A percentile compares a stretch with the other conserved stretches of the same genome.
phyloP scores from a whole-genome alignment of 2,888 invertebrate genomes.

The Campoplex nolae region DNA sequence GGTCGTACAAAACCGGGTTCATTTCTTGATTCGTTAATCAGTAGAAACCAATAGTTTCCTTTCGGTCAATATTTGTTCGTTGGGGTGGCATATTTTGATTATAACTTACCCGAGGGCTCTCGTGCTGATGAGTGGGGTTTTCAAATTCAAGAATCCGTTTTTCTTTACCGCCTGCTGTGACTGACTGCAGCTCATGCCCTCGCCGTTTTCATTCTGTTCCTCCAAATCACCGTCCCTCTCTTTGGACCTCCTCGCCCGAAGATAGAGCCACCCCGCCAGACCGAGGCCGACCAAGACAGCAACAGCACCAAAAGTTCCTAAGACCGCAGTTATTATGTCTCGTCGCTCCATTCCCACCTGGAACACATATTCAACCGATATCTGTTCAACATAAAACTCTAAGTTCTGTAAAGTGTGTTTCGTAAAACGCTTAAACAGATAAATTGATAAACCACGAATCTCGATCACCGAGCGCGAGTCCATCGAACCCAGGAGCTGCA shows the following conservation, averaged over 20 bases:
- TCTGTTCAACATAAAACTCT: too few relatives aligned
- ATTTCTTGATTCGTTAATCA: neutral
- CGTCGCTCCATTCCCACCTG: constrained; percentile 90
- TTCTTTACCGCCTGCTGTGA: constrained; percentile 84
- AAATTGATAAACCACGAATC: too few relatives aligned
- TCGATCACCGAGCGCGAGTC: too few relatives aligned
- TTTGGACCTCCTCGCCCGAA: constrained; percentile 87
- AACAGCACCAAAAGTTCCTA: constrained; percentile 87
- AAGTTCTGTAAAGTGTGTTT: too few relatives aligned
- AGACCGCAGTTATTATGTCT: constrained; percentile 88
- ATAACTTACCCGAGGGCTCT: constrained; percentile 90
- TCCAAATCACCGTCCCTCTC: constrained; percentile 86
- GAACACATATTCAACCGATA: constrained; percentile 66
- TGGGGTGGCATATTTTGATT: too few relatives aligned
- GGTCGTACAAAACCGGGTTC: too few relatives aligned
- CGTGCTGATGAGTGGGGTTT: constrained; percentile 91
- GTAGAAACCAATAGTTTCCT: neutral
- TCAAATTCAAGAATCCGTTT: constrained; percentile 90
- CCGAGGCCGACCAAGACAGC: constrained; percentile 85
- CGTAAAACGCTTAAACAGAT: too few relatives aligned
- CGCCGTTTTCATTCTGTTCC: constrained; percentile 86
- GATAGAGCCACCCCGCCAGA: constrained; percentile 86
- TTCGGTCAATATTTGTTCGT: neutral
- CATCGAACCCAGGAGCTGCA: too few relatives aligned
- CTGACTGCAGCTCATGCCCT: constrained; percentile 82